Conservation (phyloP, 2,113 vertebrate genomes). For the Myiozetetes cayanensis region DNA sequence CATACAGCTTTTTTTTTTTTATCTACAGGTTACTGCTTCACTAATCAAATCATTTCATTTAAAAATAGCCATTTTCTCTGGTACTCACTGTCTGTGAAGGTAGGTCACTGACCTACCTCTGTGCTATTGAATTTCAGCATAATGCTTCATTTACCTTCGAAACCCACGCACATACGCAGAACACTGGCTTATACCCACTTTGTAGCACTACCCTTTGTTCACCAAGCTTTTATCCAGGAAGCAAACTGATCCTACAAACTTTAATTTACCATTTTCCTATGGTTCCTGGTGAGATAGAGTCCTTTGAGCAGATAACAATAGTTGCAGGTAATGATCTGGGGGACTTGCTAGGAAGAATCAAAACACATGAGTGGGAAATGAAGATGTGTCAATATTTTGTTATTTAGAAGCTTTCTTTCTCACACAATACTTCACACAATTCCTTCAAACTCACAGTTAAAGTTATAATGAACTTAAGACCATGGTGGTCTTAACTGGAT, state of each 20-base stretch:
- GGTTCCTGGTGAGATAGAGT: neutral
- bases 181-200: neutral
- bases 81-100: neutral
- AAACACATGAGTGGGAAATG: neutral
- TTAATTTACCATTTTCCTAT: neutral
- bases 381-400: neutral
- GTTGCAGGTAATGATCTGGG: neutral
- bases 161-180: neutral
- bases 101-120: conserved; percentile 21
- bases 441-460: neutral
- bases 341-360: neutral
- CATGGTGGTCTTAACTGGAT: neutral
- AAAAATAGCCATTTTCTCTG: conserved; percentile 3
- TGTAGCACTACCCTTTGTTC: conserved; percentile 17
- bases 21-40: neutral
- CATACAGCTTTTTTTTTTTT: neutral
- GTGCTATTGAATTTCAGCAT: conserved; percentile 42
- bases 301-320: neutral
- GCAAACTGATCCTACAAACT: neutral
- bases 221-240: conserved; percentile 26
- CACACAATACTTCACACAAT: neutral
- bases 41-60: conserved; percentile 24
- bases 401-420: neutral
- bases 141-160: conserved; percentile 48
- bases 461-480: neutral